Evolutionary conservation across 2,797 vertebrate genomes (phyloP).

Genomic region (Sparidentex hasta): DNA sequence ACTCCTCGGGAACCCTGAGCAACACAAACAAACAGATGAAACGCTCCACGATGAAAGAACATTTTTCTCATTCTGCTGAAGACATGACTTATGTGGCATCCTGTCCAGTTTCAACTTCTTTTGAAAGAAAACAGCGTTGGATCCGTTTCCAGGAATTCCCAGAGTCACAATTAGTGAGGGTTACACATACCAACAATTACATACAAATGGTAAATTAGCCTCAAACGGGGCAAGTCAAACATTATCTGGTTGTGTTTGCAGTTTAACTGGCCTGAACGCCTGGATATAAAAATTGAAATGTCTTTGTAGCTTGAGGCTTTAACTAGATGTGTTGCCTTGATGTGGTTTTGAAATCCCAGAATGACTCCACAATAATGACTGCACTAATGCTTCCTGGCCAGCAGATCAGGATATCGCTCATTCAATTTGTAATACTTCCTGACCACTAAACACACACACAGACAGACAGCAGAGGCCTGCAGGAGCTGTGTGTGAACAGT

Average conservation of each 20-base stretch:
- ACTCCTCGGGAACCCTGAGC: slow-evolving; percentile 41
- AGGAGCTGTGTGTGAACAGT: slow-evolving; percentile 9
- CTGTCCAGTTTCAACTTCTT: slow-evolving; percentile 17
- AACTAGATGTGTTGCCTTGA: slow-evolving; percentile 45
- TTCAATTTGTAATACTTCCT: slow-evolving; percentile 61
- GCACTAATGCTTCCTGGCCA: slow-evolving; percentile 60
- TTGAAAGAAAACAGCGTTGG: slow-evolving; percentile 9
- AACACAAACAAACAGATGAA: slow-evolving; percentile 61
- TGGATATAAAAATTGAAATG: slow-evolving; percentile 34
- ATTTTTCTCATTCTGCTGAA: slow-evolving; percentile 54
- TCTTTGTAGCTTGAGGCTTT: slow-evolving; percentile 25
- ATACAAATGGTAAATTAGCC: slow-evolving; percentile 46
- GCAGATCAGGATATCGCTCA: slow-evolving; percentile 60
- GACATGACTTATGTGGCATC: slow-evolving; percentile 53
- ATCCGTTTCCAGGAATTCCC: slow-evolving; percentile 22
- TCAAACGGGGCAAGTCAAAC: slow-evolving; percentile 33
- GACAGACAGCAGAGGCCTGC: slow-evolving; percentile 20
- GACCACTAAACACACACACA: slow-evolving; percentile 35
- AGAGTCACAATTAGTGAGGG: background rate
- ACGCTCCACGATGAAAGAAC: slow-evolving; percentile 45
- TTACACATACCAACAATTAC: slow-evolving; percentile 22
- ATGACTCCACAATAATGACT: slow-evolving; percentile 66
- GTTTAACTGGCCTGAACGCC: slow-evolving; percentile 40
- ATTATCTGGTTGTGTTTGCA: slow-evolving; percentile 32
- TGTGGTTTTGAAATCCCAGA: slow-evolving; percentile 68